A percentile compares a stretch with the other conserved stretches of the same genome.
Conservation (phyloP, 2,113 vertebrate species). For the Ptyas mucosa region DNA sequence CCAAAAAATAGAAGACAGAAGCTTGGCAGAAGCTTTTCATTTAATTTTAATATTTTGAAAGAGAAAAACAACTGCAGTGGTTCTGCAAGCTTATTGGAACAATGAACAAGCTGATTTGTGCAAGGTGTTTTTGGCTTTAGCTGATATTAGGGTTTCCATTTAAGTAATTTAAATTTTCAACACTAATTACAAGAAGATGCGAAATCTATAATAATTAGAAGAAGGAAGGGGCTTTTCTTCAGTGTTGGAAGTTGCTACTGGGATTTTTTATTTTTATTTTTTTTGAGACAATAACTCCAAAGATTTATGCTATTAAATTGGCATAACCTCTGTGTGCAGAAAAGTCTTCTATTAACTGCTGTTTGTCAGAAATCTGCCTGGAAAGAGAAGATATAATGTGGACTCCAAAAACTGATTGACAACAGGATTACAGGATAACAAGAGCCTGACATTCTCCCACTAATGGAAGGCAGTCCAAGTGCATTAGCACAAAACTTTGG, state of each 20-base stretch:
- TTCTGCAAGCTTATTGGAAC: not conserved
- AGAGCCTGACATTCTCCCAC: not conserved
- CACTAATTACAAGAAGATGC: not conserved
- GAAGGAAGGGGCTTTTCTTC: not conserved
- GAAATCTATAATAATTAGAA: not conserved
- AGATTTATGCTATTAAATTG: slow-evolving; percentile 5
- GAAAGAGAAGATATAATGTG: not conserved
- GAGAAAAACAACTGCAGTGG: not conserved
- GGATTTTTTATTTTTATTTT: not conserved
- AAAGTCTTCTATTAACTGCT: not conserved
- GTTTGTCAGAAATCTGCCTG: slow-evolving; percentile 7
- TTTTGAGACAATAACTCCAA: not conserved
- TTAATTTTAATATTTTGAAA: not conserved
- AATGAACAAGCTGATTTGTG: not conserved
- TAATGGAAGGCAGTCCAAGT: not conserved
- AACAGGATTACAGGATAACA: not conserved
- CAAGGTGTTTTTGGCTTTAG: not conserved
- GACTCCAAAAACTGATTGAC: not conserved
- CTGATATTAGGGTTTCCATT: not conserved
- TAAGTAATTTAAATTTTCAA: not conserved
- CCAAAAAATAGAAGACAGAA: not conserved
- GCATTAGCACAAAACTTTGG: not conserved
- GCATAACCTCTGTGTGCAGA: not conserved
- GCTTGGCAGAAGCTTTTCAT: not conserved
- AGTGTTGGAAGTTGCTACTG: not conserved